Percentiles rank a stretch among this genome's conserved stretches.
Evolutionary conservation across 1,140 invertebrate species (phyloP).

Genomic region (Drosophila pandora): DNA sequence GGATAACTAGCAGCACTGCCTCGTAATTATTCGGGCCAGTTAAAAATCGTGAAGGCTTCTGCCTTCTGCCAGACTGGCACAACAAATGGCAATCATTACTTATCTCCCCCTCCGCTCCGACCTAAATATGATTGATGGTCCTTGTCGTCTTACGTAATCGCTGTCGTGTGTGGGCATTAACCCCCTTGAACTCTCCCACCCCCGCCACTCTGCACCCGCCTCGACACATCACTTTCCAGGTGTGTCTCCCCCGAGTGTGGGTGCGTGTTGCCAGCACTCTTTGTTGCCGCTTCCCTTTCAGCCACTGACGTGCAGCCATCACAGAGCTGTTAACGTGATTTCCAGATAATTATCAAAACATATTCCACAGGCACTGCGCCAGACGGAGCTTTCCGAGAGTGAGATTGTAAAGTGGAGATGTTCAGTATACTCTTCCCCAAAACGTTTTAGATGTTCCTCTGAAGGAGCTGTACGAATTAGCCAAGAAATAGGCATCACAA

Average conservation of each 20-base stretch:
- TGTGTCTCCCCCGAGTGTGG: constrained; percentile 35
- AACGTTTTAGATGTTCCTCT: no score
- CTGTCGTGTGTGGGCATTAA: constrained; percentile 52
- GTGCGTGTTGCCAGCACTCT: constrained; percentile 57
- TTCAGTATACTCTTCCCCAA: no score
- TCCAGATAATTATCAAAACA: constrained; percentile 59
- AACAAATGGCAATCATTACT: constrained; percentile 49
- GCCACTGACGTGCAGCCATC: constrained; percentile 50
- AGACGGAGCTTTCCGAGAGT: not conserved
- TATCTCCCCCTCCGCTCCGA: constrained; percentile 21
- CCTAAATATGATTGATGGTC: constrained; percentile 78
- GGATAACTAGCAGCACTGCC: not conserved
- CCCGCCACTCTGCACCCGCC: constrained; percentile 1
- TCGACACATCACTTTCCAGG: constrained; percentile 60
- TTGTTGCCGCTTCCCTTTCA: constrained; percentile 62
- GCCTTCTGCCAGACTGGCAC: not conserved
- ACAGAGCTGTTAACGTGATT: constrained; percentile 59
- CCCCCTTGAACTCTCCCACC: constrained; percentile 29
- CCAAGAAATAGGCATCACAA: no score
- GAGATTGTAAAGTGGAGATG: not conserved
- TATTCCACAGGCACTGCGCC: constrained; percentile 33
- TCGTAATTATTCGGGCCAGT: constrained; percentile 47
- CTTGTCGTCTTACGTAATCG: constrained; percentile 80
- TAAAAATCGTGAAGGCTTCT: constrained; percentile 14
- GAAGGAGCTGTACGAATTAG: no score